These are phyloP conservation scores for Synanceia verrucosa DNA, from an alignment of 2,797 vertebrate species.

Conservation along the genomic window DNA sequence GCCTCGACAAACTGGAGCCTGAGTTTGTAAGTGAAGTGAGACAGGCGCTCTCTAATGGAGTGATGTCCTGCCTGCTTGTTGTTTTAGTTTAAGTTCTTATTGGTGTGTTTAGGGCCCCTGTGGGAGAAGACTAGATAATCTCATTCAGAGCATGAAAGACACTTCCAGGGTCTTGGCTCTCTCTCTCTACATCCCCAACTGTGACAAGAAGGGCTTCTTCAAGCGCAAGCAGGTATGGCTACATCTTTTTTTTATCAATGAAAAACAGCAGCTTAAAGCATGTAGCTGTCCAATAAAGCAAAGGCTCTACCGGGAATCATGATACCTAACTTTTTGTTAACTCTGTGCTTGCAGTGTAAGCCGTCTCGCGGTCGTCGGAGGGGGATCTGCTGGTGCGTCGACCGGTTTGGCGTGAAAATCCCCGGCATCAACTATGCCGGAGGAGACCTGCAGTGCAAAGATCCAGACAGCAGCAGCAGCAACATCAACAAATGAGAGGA, in stretches of 20 bases:
- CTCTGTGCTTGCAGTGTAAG: slow-evolving; percentile 86
- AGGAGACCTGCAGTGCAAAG: slow-evolving; percentile 93
- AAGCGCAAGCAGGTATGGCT: slow-evolving; percentile 95
- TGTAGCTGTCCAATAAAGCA: not conserved
- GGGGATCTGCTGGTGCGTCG: slow-evolving; percentile 98
- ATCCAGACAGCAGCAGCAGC: slow-evolving; percentile 85
- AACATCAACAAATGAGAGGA: slow-evolving; percentile 86
- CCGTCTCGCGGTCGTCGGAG: slow-evolving; percentile 94
- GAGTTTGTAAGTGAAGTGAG: slow-evolving; percentile 88
- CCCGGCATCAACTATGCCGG: slow-evolving; percentile 89
- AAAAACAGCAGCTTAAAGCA: not conserved
- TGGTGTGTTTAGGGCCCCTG: slow-evolving; percentile 89
- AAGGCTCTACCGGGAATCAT: not conserved
- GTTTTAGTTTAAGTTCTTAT: slow-evolving; percentile 1
- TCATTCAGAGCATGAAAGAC: slow-evolving; percentile 92
- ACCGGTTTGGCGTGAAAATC: slow-evolving; percentile 92
- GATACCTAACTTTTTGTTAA: no score
- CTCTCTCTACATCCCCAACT: slow-evolving; percentile 95
- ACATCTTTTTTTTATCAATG: not conserved
- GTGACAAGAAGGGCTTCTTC: slow-evolving; percentile 97
- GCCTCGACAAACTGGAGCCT: slow-evolving; percentile 86
- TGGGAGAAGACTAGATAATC: slow-evolving; percentile 91
- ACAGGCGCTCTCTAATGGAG: no score
- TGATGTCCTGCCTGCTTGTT: not conserved
- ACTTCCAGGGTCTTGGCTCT: slow-evolving; percentile 88